These are phyloP conservation scores for Phoenicopterus ruber DNA, from an alignment of 2,113 vertebrate genomes.

Conservation along the genomic window DNA sequence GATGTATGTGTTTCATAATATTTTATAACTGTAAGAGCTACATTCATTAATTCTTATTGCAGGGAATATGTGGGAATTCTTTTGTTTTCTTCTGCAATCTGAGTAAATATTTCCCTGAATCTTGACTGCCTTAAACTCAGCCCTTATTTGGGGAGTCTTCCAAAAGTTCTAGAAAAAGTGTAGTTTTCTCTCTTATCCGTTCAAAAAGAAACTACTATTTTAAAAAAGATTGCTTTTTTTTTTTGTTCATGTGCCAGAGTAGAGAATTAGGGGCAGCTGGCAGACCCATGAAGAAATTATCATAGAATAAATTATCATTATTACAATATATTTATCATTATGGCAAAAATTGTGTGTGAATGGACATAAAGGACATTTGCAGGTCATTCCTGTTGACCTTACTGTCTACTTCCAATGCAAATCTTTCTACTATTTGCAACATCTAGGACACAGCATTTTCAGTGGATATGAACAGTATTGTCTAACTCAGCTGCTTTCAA, in stretches of 20 bases:
- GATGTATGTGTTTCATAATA: background rate
- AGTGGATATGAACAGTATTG: background rate
- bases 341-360: background rate
- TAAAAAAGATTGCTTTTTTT: too few species aligned
- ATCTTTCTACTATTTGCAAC: background rate
- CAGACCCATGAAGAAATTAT: background rate
- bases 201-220: background rate
- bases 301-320: background rate
- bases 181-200: background rate
- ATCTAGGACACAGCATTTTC: background rate
- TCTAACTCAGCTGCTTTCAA: background rate
- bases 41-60: background rate
- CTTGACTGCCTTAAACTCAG: background rate
- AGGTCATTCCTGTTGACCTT: background rate
- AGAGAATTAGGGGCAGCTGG: background rate
- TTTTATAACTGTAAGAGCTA: background rate
- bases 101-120: background rate
- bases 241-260: background rate
- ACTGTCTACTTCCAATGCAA: background rate
- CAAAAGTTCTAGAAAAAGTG: background rate
- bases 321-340: background rate
- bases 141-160: background rate
- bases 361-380: background rate
- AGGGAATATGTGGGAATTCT: background rate
- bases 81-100: background rate